These are phyloP conservation scores for Polyommatus icarus DNA, from an alignment of 2,888 invertebrate genomes.

Conservation along the genomic window DNA sequence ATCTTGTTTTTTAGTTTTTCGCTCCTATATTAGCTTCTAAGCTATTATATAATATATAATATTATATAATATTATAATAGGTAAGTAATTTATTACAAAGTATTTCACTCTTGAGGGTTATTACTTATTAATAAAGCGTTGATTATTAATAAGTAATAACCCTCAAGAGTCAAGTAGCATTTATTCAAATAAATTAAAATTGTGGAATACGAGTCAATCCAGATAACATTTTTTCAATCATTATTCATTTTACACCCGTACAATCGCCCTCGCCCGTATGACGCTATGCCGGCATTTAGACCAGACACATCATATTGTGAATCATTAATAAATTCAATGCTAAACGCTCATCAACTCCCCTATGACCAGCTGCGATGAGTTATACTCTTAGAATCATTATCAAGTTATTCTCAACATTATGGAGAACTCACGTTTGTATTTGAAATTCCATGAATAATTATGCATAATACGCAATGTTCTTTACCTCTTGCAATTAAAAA, in stretches of 20 bases:
- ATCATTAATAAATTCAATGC: constrained; percentile 37
- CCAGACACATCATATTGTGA: constrained; percentile 46
- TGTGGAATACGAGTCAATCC: constrained; percentile 38
- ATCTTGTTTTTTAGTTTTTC: not conserved
- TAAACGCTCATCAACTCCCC: constrained; percentile 48
- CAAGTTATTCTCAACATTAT: constrained; percentile 30
- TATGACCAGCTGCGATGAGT: constrained; percentile 36
- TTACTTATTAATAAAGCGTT: too few relatives aligned
- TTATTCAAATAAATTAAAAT: constrained; percentile 27
- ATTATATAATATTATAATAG: too few relatives aligned
- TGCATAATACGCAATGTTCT: not conserved
- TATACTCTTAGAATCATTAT: constrained; percentile 35
- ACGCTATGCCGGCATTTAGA: constrained; percentile 49
- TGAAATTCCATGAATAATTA: constrained; percentile 3
- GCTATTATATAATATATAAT: too few relatives aligned
- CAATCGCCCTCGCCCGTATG: constrained; percentile 41
- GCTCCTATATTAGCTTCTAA: too few relatives aligned
- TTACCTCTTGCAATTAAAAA: not conserved
- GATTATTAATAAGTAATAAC: too few relatives aligned
- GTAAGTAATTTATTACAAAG: too few relatives aligned
- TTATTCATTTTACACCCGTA: constrained; percentile 38
- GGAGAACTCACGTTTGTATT: not conserved
- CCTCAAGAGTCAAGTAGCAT: not conserved
- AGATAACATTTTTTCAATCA: constrained; percentile 41
- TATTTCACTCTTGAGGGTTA: too few relatives aligned